Evolutionary conservation across 2,797 vertebrate species (phyloP).

Genomic region (Catostomus latipinnis): DNA sequence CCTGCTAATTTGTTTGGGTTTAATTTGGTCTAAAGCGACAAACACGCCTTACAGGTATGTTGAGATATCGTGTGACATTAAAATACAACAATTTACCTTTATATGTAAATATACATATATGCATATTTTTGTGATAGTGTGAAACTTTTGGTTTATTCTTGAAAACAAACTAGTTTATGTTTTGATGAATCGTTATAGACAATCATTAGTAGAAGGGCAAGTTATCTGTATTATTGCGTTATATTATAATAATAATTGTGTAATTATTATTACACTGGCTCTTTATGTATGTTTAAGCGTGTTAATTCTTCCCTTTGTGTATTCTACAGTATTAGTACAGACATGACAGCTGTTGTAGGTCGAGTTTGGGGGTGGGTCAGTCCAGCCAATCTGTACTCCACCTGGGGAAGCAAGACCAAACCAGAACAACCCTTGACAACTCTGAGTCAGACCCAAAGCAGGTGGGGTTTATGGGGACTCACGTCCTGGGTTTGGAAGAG

Average conservation of each 20-base stretch:
- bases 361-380: conserved; percentile 76
- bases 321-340: background rate
- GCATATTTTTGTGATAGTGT: background rate
- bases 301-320: background rate
- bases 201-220: background rate
- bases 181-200: background rate
- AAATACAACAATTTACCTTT: too few relatives aligned
- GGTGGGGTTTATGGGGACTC: conserved; percentile 58
- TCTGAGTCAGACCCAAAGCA: conserved; percentile 38
- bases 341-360: conserved; percentile 72
- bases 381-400: conserved; percentile 62
- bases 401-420: conserved; percentile 63
- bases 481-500: conserved; percentile 73
- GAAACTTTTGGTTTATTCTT: background rate
- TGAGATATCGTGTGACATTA: background rate
- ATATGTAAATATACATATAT: background rate
- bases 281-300: background rate
- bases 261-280: background rate
- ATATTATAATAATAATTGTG: background rate
- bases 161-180: too few relatives aligned
- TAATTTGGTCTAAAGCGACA: conserved; percentile 7
- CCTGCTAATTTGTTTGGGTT: background rate
- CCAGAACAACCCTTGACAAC: conserved; percentile 21
- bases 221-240: background rate
- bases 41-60: conserved; percentile 21